A percentile compares a stretch with the other conserved stretches of the same genome.
These are phyloP conservation scores for Acanthurus lineatus DNA, from an alignment of 2,797 vertebrate genomes.

Conservation along the genomic window DNA sequence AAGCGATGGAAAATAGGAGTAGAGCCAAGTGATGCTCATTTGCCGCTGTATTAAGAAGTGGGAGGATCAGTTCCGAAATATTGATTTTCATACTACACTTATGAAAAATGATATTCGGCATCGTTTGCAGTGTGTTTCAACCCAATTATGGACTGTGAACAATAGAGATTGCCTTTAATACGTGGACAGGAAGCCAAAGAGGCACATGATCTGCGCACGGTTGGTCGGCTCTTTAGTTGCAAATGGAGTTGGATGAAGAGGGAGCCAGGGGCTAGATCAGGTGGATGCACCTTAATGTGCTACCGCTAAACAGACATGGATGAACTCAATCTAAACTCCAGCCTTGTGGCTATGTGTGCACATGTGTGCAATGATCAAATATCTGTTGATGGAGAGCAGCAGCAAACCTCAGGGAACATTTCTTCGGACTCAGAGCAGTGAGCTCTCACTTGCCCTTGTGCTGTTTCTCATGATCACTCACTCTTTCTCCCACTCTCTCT, in stretches of 20 bases:
- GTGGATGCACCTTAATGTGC: constrained; percentile 45
- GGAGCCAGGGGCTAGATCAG: constrained; percentile 29
- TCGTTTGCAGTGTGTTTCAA: constrained; percentile 66
- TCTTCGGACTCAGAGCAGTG: constrained; percentile 14
- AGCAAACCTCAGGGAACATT: constrained; percentile 8
- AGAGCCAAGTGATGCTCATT: constrained; percentile 75
- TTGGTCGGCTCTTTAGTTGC: constrained; percentile 25
- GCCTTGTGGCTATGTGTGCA: constrained; percentile 19
- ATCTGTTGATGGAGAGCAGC: constrained; percentile 7
- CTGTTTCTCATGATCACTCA: constrained; percentile 21
- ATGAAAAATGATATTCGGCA: constrained; percentile 72
- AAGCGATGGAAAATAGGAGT: constrained; percentile 47
- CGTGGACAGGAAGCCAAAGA: constrained; percentile 62
- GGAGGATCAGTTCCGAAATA: constrained; percentile 71
- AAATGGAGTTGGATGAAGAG: constrained; percentile 32
- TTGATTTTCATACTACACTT: constrained; percentile 76
- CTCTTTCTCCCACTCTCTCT: constrained; percentile 11
- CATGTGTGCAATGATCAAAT: constrained; percentile 15
- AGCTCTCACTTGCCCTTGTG: constrained; percentile 30
- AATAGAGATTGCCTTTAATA: constrained; percentile 63
- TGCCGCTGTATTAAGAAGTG: constrained; percentile 72
- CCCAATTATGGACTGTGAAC: constrained; percentile 70
- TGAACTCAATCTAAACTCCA: constrained; percentile 25
- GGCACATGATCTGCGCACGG: constrained; percentile 19
- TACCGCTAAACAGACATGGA: constrained; percentile 19